Percentiles rank a stretch among this genome's conserved stretches.
Conservation (phyloP, 2,888 invertebrate genomes). For the Mythimna lalbum region DNA sequence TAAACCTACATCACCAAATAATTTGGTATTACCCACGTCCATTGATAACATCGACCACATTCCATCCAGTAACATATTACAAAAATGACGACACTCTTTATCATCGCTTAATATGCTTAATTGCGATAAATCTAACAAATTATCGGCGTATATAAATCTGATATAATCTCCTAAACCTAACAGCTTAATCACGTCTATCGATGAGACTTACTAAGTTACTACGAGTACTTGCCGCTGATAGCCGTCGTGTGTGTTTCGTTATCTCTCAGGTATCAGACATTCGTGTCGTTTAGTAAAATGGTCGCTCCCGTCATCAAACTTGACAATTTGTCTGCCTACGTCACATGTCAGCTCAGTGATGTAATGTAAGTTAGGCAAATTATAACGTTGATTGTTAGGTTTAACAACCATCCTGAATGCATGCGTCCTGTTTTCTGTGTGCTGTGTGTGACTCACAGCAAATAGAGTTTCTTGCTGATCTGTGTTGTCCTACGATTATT, state of each 20-base stretch:
- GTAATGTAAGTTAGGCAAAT: not conserved
- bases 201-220: slow-evolving; percentile 6
- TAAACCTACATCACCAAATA: not conserved
- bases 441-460: not conserved
- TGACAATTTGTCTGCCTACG: slow-evolving; percentile 2
- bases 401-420: not conserved
- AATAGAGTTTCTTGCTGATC: not conserved
- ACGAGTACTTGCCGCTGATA: slow-evolving; percentile 26
- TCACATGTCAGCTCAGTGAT: slow-evolving; percentile 2
- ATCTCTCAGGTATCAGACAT: slow-evolving; percentile 37
- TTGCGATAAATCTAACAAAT: slow-evolving; percentile 16
- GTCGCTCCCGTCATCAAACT: not conserved
- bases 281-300: slow-evolving; percentile 9
- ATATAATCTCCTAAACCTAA: slow-evolving; percentile 21
- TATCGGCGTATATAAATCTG: slow-evolving; percentile 34
- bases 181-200: slow-evolving; percentile 5
- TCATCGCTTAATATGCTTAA: slow-evolving; percentile 1
- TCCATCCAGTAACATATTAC: not conserved
- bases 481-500: not conserved
- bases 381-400: not conserved
- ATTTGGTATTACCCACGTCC: not conserved
- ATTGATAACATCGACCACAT: not conserved
- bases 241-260: slow-evolving; percentile 6
- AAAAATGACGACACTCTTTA: slow-evolving; percentile 26
- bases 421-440: not conserved